A percentile compares a stretch with the other conserved stretches of the same genome.
phyloP scores from a whole-genome alignment of 1,140 invertebrate genomes.

The Conus ventricosus region DNA sequence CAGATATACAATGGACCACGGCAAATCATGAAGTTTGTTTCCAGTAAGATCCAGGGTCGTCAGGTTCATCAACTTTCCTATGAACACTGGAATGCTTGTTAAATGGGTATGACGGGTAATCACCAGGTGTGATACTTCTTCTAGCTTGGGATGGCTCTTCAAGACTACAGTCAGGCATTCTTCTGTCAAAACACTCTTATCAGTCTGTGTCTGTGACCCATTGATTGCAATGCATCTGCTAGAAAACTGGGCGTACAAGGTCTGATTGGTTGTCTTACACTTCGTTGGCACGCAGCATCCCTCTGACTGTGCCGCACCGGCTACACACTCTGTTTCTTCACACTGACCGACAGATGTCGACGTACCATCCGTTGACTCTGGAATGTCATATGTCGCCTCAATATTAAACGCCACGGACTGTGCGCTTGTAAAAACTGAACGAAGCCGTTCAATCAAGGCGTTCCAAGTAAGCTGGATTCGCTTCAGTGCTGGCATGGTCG shows the following conservation, averaged over 20 bases:
- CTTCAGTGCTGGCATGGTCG: neutral
- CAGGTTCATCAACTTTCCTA: slow-evolving; percentile 1
- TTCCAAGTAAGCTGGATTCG: neutral
- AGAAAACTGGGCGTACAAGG: neutral
- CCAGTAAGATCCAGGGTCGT: neutral
- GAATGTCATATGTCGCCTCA: neutral
- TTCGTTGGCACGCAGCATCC: neutral
- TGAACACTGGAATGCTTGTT: neutral
- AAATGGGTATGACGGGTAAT: neutral
- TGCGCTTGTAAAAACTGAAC: neutral
- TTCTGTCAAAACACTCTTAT: neutral
- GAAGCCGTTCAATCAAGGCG: neutral
- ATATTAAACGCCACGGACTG: neutral
- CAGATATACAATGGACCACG: slow-evolving; percentile 13
- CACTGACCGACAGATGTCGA: no score
- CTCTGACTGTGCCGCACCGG: no score
- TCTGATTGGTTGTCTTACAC: neutral
- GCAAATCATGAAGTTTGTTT: neutral
- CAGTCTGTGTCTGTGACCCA: neutral
- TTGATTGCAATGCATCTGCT: neutral
- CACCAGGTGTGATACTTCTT: neutral
- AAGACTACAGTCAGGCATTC: neutral
- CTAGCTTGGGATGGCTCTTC: neutral
- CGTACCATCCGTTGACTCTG: no score
- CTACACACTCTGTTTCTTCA: no score